Base-by-base conservation (phyloP, 64 coral and sea anemone species). In the Anthopleura sola region DNA sequence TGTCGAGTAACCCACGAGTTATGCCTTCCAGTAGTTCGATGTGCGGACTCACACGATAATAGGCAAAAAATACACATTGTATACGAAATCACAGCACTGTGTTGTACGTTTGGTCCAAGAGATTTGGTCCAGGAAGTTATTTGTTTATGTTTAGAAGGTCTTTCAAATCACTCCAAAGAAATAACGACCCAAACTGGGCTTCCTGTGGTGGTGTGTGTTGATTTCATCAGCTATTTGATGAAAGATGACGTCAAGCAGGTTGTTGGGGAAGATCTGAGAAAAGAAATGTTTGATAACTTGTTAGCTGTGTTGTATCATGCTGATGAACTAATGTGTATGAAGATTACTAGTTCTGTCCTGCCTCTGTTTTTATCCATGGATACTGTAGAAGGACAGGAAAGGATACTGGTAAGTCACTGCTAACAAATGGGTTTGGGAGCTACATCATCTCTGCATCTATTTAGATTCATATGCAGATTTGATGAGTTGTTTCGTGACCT, bases 261-360 rank as follows among this genome's bases (percentile, higher is more conserved):
- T 17, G 28, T 86, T 12, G 15, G 36, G 33, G 75, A 77, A 71
- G 84, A 85, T 76, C 18, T 53, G 2, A 60, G 38, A 51, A 75
- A 81, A 80, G 17, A 71, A 34, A 29, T 91, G 38, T 96, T 96
- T 85, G 18, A 86, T 0, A 54, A 60, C 13, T 47, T 96, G n/a
- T 81, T 96, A 48, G 82, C 21, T 75, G 37, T 92, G 7, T 49
- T 96, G 15, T 39, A 82, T 24, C 39, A 32, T 20, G 49, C 94
- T 48, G 82, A 83, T 84, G 94, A 92, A 16, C 19, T 82, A 6
- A 75, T 92, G 53, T 92, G 94, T 64, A 68, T 83, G 18, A 96
- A 87, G 84, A 76, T 92, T 13, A 83, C 90, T 34, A 64, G 90
- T 28, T 40, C 23, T 23, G 60, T 92, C n/a, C 56, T 96, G 58